A percentile compares a stretch with the other conserved stretches of the same genome.
phyloP scores from a whole-genome alignment of 2,113 vertebrate genomes.

The Mirounga angustirostris region DNA sequence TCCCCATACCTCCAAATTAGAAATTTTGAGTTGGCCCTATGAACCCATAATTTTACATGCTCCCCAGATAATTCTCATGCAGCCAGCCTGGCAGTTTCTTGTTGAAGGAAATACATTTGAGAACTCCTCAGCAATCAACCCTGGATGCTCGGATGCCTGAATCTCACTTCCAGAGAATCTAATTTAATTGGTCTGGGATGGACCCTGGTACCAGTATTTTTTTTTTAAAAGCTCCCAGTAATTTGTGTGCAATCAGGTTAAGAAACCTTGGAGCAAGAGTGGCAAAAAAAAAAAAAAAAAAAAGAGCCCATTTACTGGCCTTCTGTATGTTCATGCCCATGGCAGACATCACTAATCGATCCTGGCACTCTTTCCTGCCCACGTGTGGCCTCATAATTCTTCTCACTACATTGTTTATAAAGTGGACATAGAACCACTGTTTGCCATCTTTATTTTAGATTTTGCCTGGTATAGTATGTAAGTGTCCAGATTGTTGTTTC shows the following conservation, averaged over 20 bases:
- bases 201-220: background rate
- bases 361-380: background rate
- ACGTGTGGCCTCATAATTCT: slow-evolving; percentile 40
- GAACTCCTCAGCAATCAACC: background rate
- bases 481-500: slow-evolving; percentile 27
- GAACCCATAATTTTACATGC: background rate
- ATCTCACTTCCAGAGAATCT: slow-evolving; percentile 2
- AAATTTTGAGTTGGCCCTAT: background rate
- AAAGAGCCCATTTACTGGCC: background rate
- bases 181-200: slow-evolving; percentile 48
- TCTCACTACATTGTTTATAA: background rate
- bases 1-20: background rate
- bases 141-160: background rate
- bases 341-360: slow-evolving; percentile 41
- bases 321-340: slow-evolving; percentile 1
- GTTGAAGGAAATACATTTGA: background rate
- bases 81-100: background rate
- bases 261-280: slow-evolving; percentile 18
- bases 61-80: background rate
- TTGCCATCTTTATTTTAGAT: slow-evolving; percentile 52
- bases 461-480: slow-evolving; percentile 1
- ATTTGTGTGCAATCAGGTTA: slow-evolving; percentile 52
- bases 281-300: background rate
- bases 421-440: background rate
- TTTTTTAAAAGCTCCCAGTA: background rate